phyloP scores from a whole-genome alignment of 2,113 vertebrate species.

The Phrynosoma platyrhinos region DNA sequence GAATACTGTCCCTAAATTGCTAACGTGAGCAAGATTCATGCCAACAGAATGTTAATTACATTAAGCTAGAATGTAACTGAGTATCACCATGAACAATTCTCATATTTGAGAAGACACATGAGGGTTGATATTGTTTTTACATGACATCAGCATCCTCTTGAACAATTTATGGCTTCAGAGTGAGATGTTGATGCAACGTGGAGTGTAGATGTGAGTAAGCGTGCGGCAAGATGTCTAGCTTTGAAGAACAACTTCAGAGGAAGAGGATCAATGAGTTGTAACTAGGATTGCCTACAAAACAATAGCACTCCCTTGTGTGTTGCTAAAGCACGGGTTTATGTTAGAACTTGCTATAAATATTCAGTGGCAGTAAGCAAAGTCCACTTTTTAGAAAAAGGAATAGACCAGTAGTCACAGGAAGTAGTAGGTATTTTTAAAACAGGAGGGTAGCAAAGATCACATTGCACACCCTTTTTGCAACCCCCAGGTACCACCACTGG shows the following conservation, averaged over 20 bases:
- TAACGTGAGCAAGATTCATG: constrained; percentile 45
- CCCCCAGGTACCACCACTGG: no score
- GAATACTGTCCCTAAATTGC: constrained; percentile 10
- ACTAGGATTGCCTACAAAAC: constrained; percentile 22
- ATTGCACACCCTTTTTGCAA: no score
- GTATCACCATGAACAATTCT: constrained; percentile 4
- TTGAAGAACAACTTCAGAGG: background rate
- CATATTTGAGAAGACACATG: background rate
- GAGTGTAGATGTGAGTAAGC: background rate
- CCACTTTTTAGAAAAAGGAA: no score
- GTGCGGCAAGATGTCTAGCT: background rate
- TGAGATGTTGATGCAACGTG: background rate
- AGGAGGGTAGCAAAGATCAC: no score
- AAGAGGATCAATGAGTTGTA: background rate
- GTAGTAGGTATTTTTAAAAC: no score
- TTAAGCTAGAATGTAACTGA: constrained; percentile 35
- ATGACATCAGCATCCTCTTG: background rate
- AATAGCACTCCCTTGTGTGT: background rate
- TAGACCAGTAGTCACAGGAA: no score
- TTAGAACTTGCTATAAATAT: no score
- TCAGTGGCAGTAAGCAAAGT: no score
- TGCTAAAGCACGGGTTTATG: background rate
- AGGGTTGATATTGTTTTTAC: background rate
- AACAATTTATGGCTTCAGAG: background rate
- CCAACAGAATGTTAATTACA: constrained; percentile 48